A percentile compares a stretch with the other conserved stretches of the same genome.
Conservation (phyloP, 2,113 vertebrate species). For the Strigops habroptila region DNA sequence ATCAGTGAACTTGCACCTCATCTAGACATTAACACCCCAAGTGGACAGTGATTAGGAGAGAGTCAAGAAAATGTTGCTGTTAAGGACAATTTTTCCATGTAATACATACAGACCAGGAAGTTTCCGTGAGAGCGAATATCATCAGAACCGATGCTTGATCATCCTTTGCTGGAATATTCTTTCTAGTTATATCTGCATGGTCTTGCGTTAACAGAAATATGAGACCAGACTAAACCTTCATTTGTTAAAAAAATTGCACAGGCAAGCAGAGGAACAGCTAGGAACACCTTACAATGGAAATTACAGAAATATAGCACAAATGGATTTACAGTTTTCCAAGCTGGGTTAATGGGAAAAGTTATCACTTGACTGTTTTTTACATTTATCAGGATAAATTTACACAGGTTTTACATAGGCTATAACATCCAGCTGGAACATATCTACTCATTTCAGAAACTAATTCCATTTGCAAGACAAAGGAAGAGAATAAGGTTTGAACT, state of each 20-base stretch:
- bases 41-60: background rate
- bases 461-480: conserved; percentile 5
- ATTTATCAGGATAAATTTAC: background rate
- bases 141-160: background rate
- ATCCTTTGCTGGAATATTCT: background rate
- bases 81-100: background rate
- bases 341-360: conserved; percentile 2
- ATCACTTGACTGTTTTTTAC: background rate
- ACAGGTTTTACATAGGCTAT: conserved; percentile 7
- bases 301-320: background rate
- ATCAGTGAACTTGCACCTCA: background rate
- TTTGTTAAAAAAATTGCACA: background rate
- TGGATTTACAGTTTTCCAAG: background rate
- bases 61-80: background rate
- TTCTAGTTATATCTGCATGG: background rate
- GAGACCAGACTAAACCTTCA: background rate
- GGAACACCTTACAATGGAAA: background rate
- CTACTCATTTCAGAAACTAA: background rate
- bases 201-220: background rate
- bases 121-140: background rate
- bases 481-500: background rate
- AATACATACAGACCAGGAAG: background rate
- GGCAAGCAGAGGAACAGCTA: background rate
- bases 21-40: background rate
- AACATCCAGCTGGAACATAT: background rate